Evolutionary conservation across 2,113 vertebrate genomes (phyloP), one percentile per base, ranked within the genome.

Genomic region (Peucedramus taeniatus): DNA sequence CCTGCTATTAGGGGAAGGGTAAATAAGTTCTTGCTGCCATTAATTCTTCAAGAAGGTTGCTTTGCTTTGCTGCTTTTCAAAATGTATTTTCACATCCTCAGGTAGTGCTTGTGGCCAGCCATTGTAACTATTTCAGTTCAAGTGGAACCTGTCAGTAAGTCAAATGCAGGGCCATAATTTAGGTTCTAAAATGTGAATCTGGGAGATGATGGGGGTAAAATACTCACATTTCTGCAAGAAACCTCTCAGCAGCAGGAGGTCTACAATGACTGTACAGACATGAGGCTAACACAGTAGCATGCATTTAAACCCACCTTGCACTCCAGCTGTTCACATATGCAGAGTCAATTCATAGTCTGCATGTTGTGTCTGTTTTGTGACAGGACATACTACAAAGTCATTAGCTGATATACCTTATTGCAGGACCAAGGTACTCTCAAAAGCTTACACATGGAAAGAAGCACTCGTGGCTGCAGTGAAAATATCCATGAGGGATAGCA

Each of bases 51-150:
- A 98, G 82, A 26, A 97, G 94, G 68, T 97, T 74, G 96, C 75
- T 64, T 95, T 91, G 91, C 83, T 97, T 97, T 96, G 92, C 51
- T 98, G 87, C 90, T 96, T 98, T 94, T 98, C 98, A 51, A 95
- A 83, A 81, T 97, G 93, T 22, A 84, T 95, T 65, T 96, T 96
- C 65, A 97, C 76, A 94, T 98, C 97, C 89, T 98, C 97, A 28
- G 96, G 83, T 42, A 98, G 91, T 21, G 96, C 80, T 11, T 93
- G 94, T 10, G 97, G 97, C 97, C 98, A 98, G 56, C 90, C 95
- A 56, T 85, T 57, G 7, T 97, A 98, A 94, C 97, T 97, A 85
- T 98, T 96, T 70, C 96, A 96, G 44, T 93, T 98, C 89, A 81
- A 98, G 93, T 27, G 98, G 89, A 91, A 98, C 94, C 96, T 98